Evolutionary conservation across 2,888 invertebrate genomes (phyloP), one percentile per base, ranked within the genome.

Genomic region (Craniophora ligustri): DNA sequence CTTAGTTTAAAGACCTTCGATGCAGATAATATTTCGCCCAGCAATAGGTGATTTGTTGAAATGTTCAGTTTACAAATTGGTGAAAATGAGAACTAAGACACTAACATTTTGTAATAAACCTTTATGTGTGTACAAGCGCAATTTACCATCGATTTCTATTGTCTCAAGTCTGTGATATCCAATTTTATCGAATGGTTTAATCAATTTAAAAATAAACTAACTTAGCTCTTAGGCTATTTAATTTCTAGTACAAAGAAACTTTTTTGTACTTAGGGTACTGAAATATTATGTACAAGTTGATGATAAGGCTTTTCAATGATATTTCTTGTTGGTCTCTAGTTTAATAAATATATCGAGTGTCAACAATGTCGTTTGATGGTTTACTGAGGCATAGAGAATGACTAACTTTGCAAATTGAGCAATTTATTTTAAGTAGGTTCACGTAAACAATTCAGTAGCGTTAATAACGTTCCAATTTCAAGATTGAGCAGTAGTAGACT

Each of bases 371-470:
- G 62, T 64, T 74, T 74, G 72, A 67, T 67, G 38, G 71, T 58
- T 73, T 70, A 70, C 71, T 41, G 42, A 55, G 60, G 63, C 53
- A 47, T 45, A 32, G 40, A 14, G 21, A 54, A 30, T 32, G 14
- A 32, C 11, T 61, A 51, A 38, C 11, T 53, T 65, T 26, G 38
- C 53, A 62, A 71, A 28, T 39, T 16, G 5, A 36, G 50, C 61
- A 60, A 45, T 53, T 2, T 45, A 48, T 41, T 48, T 39, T 65
- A 31, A 59, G 0, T 64, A 53, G 42, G 51, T 48, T 45, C 67
- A 61, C 71, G 67, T 58, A 53, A 70, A 70, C 67, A 67, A 69
- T 56, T 57, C 50, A 45, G 66, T 69, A 58, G 45, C 47, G 45
- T 56, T 49, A 26, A 21, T 31, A 40, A 46, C 48, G 28, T 11